Evolutionary conservation across 1,140 invertebrate species (phyloP), one percentile per base, ranked within the genome.

Genomic region (Apolygus lucorum): DNA sequence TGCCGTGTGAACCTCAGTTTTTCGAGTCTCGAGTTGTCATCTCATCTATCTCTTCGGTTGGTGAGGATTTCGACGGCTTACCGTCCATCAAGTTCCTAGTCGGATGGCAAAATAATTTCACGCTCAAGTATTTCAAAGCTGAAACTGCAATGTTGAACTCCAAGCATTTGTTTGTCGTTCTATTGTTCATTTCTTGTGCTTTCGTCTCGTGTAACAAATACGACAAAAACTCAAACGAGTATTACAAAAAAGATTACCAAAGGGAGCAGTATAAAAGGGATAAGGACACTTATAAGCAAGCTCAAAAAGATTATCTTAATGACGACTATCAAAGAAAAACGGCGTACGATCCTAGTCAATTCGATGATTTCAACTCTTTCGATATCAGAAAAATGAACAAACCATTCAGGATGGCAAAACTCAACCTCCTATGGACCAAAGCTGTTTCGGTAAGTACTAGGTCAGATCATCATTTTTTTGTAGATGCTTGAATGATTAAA

Each of bases 361-460:
- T 59, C 54, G 54, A 59, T 22, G 54, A 59, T 22, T 59, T 59
- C 22, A 59, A 8, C 54, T 11, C 54, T 17, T 59, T 59, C 22
- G 71, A 75, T 68, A 71, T 87, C 76, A 77, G 86, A 75, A 82
- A 84, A 68, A 77, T 91, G 4, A 86, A 90, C 62, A 88, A 87
- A 75, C 91, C 91, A 1, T 93, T 90, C 80, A 82, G 90, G 71
- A 92, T 93, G 85, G 84, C 87, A 11, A 95, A 93, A 80, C 78
- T 93, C 2, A 93, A 95, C 80, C 75, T 91, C 42, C 77, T 93
- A 11, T 94, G 91, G 91, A 79, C 84, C 0, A 93, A 93, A 81
- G 91, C 91, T 1, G 85, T 87, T 80, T 86, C 90, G 77, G 92
- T 93, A 82, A 77, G 75, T 76, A 59, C 22, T n/a, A n/a, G n/a